Conservation (phyloP, 2,113 vertebrate species). For the Kryptolebias marmoratus region DNA sequence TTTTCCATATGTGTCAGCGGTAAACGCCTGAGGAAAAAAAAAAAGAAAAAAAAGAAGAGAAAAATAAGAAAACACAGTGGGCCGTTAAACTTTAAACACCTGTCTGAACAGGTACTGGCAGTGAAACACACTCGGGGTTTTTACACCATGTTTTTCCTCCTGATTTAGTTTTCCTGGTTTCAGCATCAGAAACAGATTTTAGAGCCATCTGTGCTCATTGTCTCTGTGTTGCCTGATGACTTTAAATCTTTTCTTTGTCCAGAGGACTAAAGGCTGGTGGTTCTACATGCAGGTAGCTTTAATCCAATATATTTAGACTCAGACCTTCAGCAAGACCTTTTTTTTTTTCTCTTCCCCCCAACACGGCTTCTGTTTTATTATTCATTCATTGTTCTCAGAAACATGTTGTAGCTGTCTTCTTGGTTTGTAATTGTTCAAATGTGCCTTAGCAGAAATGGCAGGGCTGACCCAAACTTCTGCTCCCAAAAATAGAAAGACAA, state of each 20-base stretch:
- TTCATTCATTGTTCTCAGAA: conserved; percentile 11
- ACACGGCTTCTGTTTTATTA: too few relatives aligned
- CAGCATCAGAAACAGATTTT: conserved; percentile 49
- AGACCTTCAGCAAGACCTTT: background rate
- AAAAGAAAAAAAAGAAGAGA: background rate
- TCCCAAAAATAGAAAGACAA: conserved; percentile 65
- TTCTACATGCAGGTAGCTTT: background rate
- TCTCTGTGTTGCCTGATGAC: conserved; percentile 23
- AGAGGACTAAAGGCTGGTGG: conserved; percentile 20
- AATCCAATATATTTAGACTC: background rate
- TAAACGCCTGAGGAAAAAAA: conserved; percentile 25
- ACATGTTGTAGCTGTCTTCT: background rate
- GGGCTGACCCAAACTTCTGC: conserved; percentile 10
- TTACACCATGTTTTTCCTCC: conserved; percentile 38
- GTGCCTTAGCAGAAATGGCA: conserved; percentile 18
- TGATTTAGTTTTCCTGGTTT: conserved; percentile 26
- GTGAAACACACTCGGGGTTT: conserved; percentile 37
- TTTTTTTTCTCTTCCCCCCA: background rate
- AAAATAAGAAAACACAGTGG: conserved; percentile 17
- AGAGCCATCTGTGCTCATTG: conserved; percentile 37
- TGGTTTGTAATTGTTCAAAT: conserved; percentile 17
- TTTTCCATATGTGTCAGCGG: conserved; percentile 9
- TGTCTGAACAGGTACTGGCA: conserved; percentile 63
- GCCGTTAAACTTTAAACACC: conserved; percentile 56
- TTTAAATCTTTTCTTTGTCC: conserved; percentile 46